Evolutionary conservation across 2,888 invertebrate species (phyloP), one percentile per base, ranked within the genome.

Genomic region (Latrodectus hesperus): DNA sequence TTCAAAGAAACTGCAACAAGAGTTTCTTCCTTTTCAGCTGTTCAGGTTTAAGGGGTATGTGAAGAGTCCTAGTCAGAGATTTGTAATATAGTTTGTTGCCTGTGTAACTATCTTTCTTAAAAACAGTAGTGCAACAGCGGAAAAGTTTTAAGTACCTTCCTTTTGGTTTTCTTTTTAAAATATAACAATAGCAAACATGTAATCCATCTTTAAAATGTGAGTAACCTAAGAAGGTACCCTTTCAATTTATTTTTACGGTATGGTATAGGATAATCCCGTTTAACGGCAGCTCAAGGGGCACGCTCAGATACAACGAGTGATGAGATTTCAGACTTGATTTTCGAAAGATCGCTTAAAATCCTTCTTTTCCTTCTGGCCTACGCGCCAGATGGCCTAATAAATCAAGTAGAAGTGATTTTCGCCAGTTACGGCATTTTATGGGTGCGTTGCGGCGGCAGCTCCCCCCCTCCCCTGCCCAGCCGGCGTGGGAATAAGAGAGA

Each of bases 351-450:
- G 70, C 75, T 75, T 78, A 49, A 72, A 84, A 84, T 78, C 55
- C 55, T 67, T 78, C 60, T 68, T 71, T 71, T 84, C 84, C 84
- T 52, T 84, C 73, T 78, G 84, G 78, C 84, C 78, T 78, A 17
- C 78, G 17, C 78, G 55, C 78, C 84, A 84, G 84, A 84, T 84
- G 84, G 78, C 52, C 84, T 72, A 72, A 84, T 84, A 84, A 84
- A 84, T 84, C 84, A 84, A 77, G 72, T 67, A 49, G 78, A 78
- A 84, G 84, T 84, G 84, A 84, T 84, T 84, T 84, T 78, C 72
- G 84, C 78, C 73, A 84, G 84, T 84, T 78, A 78, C 84, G 72
- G 72, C 84, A 84, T 84, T 84, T 84, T 84, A 84, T 84, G 78
- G 78, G 84, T 84, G 78, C 84, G 73, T 84, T 84, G 84, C 77